A percentile compares a stretch with the other conserved stretches of the same genome.
Evolutionary conservation across 1,140 invertebrate genomes (phyloP).

Genomic region (Oncopeltus fasciatus): DNA sequence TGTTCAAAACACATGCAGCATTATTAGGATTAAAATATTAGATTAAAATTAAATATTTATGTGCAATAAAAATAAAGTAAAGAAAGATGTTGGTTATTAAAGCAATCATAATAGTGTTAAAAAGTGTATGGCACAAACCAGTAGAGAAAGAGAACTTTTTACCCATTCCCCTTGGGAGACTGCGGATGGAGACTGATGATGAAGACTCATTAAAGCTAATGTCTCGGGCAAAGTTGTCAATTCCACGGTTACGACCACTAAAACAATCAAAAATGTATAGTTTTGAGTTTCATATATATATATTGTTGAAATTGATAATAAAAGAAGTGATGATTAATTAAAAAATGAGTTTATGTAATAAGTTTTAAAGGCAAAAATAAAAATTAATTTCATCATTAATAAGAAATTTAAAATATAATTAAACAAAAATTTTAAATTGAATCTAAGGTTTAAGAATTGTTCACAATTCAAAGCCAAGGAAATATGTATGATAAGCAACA

Average conservation of each 20-base stretch:
- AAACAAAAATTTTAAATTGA: no score
- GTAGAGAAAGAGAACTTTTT: constrained; percentile 24
- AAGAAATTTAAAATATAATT: no score
- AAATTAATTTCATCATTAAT: no score
- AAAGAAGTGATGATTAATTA: no score
- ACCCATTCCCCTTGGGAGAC: constrained; percentile 23
- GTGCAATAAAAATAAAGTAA: background rate
- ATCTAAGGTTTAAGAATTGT: no score
- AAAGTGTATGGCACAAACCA: constrained; percentile 21
- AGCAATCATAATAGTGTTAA: background rate
- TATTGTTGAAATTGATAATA: no score
- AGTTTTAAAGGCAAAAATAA: no score
- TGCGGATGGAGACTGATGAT: constrained; percentile 6
- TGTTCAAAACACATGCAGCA: no score
- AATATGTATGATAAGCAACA: no score
- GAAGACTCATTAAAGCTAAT: constrained; percentile 2
- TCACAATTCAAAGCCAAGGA: no score
- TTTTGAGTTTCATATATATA: background rate
- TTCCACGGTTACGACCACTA: constrained; percentile 1
- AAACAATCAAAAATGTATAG: constrained; percentile 10
- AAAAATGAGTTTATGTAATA: no score
- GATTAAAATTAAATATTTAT: background rate
- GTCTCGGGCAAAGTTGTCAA: constrained; percentile 12
- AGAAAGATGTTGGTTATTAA: background rate
- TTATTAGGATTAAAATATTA: no score